phyloP scores from a whole-genome alignment of 2,888 invertebrate species.

The Ochlodes sylvanus region DNA sequence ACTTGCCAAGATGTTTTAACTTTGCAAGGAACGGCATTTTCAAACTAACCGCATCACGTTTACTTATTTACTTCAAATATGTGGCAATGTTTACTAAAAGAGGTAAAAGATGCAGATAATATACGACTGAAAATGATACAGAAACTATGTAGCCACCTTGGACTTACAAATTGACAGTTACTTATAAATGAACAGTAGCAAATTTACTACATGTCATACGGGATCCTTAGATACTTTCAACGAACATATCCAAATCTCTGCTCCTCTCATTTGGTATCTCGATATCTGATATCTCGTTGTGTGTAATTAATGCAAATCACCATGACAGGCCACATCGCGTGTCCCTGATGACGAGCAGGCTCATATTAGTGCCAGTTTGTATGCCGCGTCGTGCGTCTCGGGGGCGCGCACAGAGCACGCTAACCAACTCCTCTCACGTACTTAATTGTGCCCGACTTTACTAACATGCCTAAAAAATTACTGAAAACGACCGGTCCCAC shows the following conservation, averaged over 20 bases:
- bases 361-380: conserved; percentile 48
- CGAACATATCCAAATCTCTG: too few species aligned
- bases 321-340: conserved; percentile 26
- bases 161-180: too few species aligned
- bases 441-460: conserved; percentile 59
- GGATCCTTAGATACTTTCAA: neutral
- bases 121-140: too few species aligned
- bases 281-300: neutral
- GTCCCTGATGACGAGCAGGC: conserved; percentile 12
- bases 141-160: too few species aligned
- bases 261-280: neutral
- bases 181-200: too few species aligned
- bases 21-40: too few species aligned
- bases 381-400: conserved; percentile 44
- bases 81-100: too few species aligned
- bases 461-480: conserved; percentile 36
- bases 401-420: neutral
- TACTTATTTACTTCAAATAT: too few species aligned
- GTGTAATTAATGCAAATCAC: conserved; percentile 14
- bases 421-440: conserved; percentile 60
- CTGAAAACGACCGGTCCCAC: conserved; percentile 1
- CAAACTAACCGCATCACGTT: too few species aligned
- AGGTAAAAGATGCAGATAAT: too few species aligned
- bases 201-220: too few species aligned
- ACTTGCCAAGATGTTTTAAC: too few species aligned